phyloP scores from a whole-genome alignment of 1,140 invertebrate species.

The Aricia agestis region DNA sequence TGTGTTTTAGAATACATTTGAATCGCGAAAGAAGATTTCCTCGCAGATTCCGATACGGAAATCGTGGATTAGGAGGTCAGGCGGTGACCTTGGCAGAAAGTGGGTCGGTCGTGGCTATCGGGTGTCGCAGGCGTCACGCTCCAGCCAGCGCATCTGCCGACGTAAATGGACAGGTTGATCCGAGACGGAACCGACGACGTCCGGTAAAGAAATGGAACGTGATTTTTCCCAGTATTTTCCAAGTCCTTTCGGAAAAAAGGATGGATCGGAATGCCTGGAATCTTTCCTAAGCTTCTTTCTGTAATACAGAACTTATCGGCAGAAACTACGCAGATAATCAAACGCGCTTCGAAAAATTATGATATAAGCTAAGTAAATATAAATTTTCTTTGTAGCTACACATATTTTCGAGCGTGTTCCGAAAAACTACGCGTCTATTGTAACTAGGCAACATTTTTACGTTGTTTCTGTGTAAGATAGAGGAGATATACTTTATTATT shows the following conservation, averaged over 20 bases:
- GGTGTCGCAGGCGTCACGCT: conserved; percentile 67
- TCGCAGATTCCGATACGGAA: conserved; percentile 40
- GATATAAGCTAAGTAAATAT: too few relatives aligned
- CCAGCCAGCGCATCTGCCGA: conserved; percentile 34
- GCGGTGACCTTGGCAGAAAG: conserved; percentile 68
- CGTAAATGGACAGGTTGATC: conserved; percentile 21
- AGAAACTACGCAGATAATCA: too few relatives aligned
- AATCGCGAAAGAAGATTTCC: neutral
- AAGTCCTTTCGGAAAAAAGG: too few relatives aligned
- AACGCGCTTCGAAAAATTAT: too few relatives aligned
- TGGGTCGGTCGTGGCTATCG: conserved; percentile 71
- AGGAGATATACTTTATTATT: neutral
- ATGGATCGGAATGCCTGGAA: too few relatives aligned
- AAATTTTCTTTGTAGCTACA: neutral
- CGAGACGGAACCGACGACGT: conserved; percentile 4
- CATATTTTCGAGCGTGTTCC: neutral
- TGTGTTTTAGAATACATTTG: conserved; percentile 15
- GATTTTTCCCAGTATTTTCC: neutral
- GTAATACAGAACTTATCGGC: too few relatives aligned
- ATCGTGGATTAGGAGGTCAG: conserved; percentile 64
- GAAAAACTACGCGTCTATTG: too few relatives aligned
- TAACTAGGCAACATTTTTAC: too few relatives aligned
- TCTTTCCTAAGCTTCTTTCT: too few relatives aligned
- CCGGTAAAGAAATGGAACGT: conserved; percentile 4
- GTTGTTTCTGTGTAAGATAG: too few relatives aligned